Evolutionary conservation across 2,113 vertebrate genomes (phyloP), one percentile per base, ranked within the genome.

Genomic region (Sturnus vulgaris): DNA sequence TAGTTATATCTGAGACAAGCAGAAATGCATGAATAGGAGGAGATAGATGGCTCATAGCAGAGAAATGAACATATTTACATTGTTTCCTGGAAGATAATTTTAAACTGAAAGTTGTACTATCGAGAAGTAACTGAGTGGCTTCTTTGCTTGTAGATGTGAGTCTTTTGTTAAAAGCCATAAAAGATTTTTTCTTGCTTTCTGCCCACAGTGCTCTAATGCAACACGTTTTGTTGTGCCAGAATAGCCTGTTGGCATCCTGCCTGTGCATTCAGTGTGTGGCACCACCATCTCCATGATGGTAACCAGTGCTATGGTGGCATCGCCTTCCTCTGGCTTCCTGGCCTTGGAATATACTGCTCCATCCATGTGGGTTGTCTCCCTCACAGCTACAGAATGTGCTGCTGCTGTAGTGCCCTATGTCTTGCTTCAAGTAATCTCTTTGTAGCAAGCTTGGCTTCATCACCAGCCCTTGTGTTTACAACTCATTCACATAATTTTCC

Each of bases 341-440:
- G 65, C 64, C 33, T 49, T 1, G 3, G 49, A 24, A 55, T 0
- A 3, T 15, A 5, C 33, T 1, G 0, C 52, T 24, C 5, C 2
- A 23, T 37, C 61, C 21, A 0, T 1, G 25, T 6, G 13, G 37
- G 35, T 33, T 60, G 28, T 46, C 24, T 80, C 55, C 42, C 42
- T 64, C 42, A 1, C 6, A 8, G 2, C 16, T 23, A 3, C 33
- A 65, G 42, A 53, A 44, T 0, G 33, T 55, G 44, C 46, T 61
- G 59, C 31, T 39, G 1, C 22, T n/a, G 33, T 20, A n/a, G 40
- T 5, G 16, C 52, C 66, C 20, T 0, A 0, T 15, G 19, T 35
- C 49, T 30, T 21, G 27, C 35, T 60, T 31, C 21, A 22, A 28
- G 35, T 15, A 15, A 15, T 65, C 11, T 37, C 42, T 57, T 72